Evolutionary conservation across 2,888 invertebrate species (phyloP), one percentile per base, ranked within the genome.

Genomic region (Eudasyphora cyanicolor): DNA sequence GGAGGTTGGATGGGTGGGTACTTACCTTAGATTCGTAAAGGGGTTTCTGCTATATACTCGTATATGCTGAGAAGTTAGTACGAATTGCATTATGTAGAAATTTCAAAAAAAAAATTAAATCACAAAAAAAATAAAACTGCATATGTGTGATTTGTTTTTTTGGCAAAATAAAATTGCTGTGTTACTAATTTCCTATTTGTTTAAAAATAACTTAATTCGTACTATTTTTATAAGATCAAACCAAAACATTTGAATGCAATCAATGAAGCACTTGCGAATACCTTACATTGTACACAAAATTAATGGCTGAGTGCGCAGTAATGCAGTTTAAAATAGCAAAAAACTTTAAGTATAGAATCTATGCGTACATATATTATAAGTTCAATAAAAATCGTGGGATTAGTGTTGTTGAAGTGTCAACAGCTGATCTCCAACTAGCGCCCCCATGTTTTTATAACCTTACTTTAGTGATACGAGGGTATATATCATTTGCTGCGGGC

Each of bases 101-200:
- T 29, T 7, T 2, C 10, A 42, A 42, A 67, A 71, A 69, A 32
- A 35, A 69, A 79, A 75, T 76, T 45, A 78, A 82, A 82, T 67
- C n/a, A n/a, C n/a, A n/a, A n/a, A n/a, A n/a, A n/a, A n/a, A n/a
- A n/a, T n/a, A n/a, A n/a, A n/a, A n/a, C n/a, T n/a, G n/a, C n/a
- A n/a, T n/a, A n/a, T n/a, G n/a, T n/a, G n/a, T n/a, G 49, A n/a
- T 64, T 77, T 67, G 19, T 62, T 79, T 42, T 80, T 64, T 49
- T 76, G 71, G 76, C 71, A 84, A 81, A 69, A 75, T 49, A 75
- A 29, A 32, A 12, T 62, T 32, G 60, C 27, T 45, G 75, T 64
- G 54, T 81, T 81, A 81, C 75, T 81, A 81, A 81, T 84, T 84
- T 84, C 84, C 81, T 81, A 81, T 84, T 84, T 76, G 60, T 75